phyloP scores from a whole-genome alignment of 2,888 invertebrate species.

The Lasioglossum figueresi region DNA sequence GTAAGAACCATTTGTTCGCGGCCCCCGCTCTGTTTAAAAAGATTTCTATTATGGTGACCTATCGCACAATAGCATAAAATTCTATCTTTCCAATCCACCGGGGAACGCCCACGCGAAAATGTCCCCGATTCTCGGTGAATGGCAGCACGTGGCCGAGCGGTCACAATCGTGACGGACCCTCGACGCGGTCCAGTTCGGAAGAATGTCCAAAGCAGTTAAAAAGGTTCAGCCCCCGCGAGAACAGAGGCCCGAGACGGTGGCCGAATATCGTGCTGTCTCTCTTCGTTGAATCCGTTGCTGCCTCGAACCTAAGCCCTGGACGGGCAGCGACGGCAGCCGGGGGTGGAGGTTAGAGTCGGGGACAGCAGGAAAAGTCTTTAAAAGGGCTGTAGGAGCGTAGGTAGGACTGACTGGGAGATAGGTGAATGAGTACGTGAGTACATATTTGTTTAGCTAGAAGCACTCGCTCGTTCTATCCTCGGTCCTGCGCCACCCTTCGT shows the following conservation, averaged over 20 bases:
- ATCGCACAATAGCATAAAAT: constrained; percentile 10
- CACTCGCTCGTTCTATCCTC: constrained; percentile 77
- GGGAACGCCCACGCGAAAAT: constrained; percentile 17
- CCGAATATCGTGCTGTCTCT: constrained; percentile 1
- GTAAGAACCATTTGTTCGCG: not conserved
- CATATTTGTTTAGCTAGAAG: constrained; percentile 84
- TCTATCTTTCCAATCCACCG: not conserved
- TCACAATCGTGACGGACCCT: constrained; percentile 29
- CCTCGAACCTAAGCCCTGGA: constrained; percentile 16
- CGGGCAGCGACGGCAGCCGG: constrained; percentile 17
- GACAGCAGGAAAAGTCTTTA: constrained; percentile 80
- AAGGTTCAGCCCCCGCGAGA: constrained; percentile 51
- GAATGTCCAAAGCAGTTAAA: constrained; percentile 40
- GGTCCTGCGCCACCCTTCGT: constrained; percentile 42
- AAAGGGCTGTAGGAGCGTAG: constrained; percentile 77
- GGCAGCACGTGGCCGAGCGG: constrained; percentile 28
- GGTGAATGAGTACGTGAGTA: constrained; percentile 83
- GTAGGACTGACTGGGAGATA: constrained; percentile 79
- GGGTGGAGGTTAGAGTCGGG: constrained; percentile 62
- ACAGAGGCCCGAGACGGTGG: constrained; percentile 25
- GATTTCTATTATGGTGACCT: not conserved
- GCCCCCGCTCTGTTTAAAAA: not conserved
- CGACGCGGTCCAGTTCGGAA: constrained; percentile 25
- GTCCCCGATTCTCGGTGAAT: constrained; percentile 28
- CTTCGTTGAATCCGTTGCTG: constrained; percentile 21